phyloP scores from a whole-genome alignment of 2,888 invertebrate genomes.

The Leucophenga maculata region DNA sequence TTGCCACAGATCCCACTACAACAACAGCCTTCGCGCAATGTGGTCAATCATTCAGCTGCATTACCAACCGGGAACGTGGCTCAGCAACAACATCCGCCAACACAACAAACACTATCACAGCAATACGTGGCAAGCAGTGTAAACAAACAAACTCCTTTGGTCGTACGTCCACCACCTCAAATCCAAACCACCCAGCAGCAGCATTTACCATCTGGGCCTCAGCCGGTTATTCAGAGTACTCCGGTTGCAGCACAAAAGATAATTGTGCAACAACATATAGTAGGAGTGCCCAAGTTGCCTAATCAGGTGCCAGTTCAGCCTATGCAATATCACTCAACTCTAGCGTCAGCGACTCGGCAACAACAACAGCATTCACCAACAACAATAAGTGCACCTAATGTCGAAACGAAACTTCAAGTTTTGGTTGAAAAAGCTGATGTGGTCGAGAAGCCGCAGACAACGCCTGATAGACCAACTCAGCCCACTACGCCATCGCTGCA shows the following conservation, averaged over 20 bases:
- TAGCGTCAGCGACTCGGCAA: conserved; percentile 35
- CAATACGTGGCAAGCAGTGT: conserved; percentile 39
- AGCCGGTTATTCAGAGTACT: conserved; percentile 64
- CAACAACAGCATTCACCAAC: conserved; percentile 39
- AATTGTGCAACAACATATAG: conserved; percentile 62
- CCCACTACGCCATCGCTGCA: background rate
- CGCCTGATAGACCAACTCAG: conserved; percentile 22
- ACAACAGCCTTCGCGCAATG: conserved; percentile 45
- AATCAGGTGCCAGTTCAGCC: conserved; percentile 20
- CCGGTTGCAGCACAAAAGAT: conserved; percentile 55
- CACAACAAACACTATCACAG: conserved; percentile 40
- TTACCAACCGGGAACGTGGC: conserved; percentile 37
- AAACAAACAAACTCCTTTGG: conserved; percentile 38
- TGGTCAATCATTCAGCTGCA: conserved; percentile 42
- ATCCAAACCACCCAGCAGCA: conserved; percentile 28
- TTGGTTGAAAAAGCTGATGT: conserved; percentile 27
- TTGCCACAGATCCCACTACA: conserved; percentile 47
- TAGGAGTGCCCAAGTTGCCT: conserved; percentile 47
- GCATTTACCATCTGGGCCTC: conserved; percentile 29
- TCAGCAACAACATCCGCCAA: conserved; percentile 33
- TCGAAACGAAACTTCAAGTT: background rate
- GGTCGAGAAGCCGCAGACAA: conserved; percentile 22
- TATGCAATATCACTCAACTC: conserved; percentile 52
- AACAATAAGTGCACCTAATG: conserved; percentile 15
- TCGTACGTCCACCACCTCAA: conserved; percentile 35